Base-by-base conservation (phyloP, 2,113 vertebrate genomes). In the Chlamydotis undulata region DNA sequence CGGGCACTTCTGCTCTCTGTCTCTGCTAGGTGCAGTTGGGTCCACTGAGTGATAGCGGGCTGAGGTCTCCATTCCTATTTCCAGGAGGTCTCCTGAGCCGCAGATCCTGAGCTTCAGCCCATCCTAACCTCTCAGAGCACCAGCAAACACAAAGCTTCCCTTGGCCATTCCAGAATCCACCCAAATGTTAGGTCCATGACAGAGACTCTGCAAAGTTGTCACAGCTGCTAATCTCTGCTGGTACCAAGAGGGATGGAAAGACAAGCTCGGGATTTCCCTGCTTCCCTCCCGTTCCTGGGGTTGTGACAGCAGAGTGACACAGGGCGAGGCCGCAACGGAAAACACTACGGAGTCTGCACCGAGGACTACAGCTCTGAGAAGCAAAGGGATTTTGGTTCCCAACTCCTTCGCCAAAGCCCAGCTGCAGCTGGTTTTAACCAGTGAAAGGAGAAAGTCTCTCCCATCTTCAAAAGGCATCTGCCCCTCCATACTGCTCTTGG, bases 271-370 rank as follows among this genome's bases (percentile, higher is more conserved):
- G 14, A 26, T 12, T 71, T 39, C 50, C 59, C 49, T 29, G n/a
- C 19, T 35, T 12, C 53, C 21, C 69, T 68, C 23, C 31, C 19
- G 4, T 25, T 56, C 23, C 19, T 0, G 1, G 33, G 14, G 33
- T 3, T 59, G 87, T 15, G 10, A 19, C 0, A 41, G 52, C 21
- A 29, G 49, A 67, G 52, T 11, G 74, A 10, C 21, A 8, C 45
- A 4, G 69, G 70, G 22, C 1, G 5, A 85, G 68, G 14, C 5
- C 4, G 68, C 70, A 65, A 24, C 52, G 43, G 69, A 26, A 59
- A 52, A 39, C 5, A 4, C 41, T 7, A 33, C 0, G 0, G 33
- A 37, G 6, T 13, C 16, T 13, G 7, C 2, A 3, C 43, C 2
- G 4, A 57, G 64, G 8, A 12, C 17, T 1, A 0, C n/a, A 14